Evolutionary conservation across 2,888 invertebrate species (phyloP).

Genomic region (Strigamia maritima): DNA sequence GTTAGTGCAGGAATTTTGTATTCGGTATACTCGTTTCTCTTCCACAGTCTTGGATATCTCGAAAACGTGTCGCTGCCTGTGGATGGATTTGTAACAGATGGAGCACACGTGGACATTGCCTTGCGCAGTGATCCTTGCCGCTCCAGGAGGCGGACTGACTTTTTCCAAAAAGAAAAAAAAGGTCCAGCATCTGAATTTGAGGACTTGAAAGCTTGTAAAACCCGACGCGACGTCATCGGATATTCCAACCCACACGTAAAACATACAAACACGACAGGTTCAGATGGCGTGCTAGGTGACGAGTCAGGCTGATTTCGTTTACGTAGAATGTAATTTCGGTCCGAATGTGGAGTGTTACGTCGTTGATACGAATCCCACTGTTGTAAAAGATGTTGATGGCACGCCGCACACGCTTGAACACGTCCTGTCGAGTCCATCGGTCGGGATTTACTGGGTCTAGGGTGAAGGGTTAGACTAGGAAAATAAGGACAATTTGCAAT

Average conservation of each 20-base stretch:
- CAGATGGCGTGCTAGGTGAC: neutral
- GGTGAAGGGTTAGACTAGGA: constrained; percentile 64
- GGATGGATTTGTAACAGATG: constrained; percentile 77
- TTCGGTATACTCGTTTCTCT: constrained; percentile 48
- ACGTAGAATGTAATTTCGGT: constrained; percentile 75
- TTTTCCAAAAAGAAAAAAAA: constrained; percentile 81
- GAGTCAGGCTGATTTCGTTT: constrained; percentile 57
- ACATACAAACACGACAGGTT: constrained; percentile 68
- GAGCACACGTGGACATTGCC: constrained; percentile 79
- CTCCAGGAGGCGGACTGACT: constrained; percentile 74
- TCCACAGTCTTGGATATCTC: constrained; percentile 50
- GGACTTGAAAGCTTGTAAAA: constrained; percentile 69
- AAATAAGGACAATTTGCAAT: constrained; percentile 55
- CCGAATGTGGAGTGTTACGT: constrained; percentile 69
- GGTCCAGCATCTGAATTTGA: constrained; percentile 81
- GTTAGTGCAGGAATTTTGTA: constrained; percentile 38
- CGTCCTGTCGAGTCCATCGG: constrained; percentile 78
- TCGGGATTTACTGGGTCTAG: constrained; percentile 76
- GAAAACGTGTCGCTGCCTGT: constrained; percentile 54
- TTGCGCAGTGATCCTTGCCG: constrained; percentile 84
- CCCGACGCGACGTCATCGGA: constrained; percentile 68
- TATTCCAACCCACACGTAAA: constrained; percentile 82
- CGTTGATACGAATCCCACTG: constrained; percentile 80
- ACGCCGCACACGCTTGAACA: constrained; percentile 74
- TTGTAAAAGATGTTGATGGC: constrained; percentile 77